phyloP scores from a whole-genome alignment of 2,888 invertebrate species.

The Leptarthrus brevirostris region DNA sequence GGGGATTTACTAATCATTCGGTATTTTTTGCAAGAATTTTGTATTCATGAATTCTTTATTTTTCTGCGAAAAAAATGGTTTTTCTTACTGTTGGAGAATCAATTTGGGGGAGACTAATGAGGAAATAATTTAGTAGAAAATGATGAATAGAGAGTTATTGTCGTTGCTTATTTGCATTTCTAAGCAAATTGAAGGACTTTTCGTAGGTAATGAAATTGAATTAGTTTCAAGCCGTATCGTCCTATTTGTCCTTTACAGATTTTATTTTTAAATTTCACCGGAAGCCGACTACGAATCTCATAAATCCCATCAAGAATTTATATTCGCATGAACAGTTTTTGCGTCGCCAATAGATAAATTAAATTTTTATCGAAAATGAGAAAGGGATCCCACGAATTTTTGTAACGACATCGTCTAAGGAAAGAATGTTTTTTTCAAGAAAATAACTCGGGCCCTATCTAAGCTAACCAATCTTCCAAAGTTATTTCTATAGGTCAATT shows the following conservation, averaged over 20 bases:
- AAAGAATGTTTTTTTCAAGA: background rate
- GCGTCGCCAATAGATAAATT: constrained; percentile 7
- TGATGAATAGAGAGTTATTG: too few relatives aligned
- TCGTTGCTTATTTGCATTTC: too few relatives aligned
- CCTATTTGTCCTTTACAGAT: too few relatives aligned
- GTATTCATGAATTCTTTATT: constrained; percentile 17
- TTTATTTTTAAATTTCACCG: too few relatives aligned
- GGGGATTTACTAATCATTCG: constrained; percentile 28
- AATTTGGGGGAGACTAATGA: too few relatives aligned
- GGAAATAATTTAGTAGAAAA: too few relatives aligned
- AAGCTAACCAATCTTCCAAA: background rate
- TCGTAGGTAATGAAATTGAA: too few relatives aligned
- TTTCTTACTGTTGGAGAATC: too few relatives aligned
- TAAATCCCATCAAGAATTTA: background rate
- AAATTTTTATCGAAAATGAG: constrained; percentile 10
- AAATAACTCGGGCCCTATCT: constrained; percentile 8
- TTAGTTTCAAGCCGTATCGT: too few relatives aligned
- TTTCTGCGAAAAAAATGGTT: background rate
- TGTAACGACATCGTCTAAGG: background rate
- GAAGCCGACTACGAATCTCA: too few relatives aligned
- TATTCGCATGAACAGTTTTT: background rate
- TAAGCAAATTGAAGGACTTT: too few relatives aligned
- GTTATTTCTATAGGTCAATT: constrained; percentile 7
- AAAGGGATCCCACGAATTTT: background rate
- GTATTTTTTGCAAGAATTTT: background rate